A percentile compares a stretch with the other conserved stretches of the same genome.
phyloP scores from a whole-genome alignment of 2,797 vertebrate genomes.

The Danio aesculapii region DNA sequence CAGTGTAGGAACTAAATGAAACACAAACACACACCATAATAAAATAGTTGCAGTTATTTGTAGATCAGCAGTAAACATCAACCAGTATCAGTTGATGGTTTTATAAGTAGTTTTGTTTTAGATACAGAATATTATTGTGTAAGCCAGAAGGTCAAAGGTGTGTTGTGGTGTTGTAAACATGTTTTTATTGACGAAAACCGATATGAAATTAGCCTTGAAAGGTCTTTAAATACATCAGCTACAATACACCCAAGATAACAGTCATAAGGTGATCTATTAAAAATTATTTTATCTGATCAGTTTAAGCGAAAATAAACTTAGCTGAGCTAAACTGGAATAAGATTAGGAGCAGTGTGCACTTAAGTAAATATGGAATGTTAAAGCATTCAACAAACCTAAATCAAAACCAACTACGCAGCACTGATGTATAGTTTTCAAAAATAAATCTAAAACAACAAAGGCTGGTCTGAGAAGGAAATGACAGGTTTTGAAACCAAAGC shows the following conservation, averaged over 20 bases:
- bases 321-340: neutral
- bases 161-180: constrained; percentile 6
- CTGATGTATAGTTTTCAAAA: constrained; percentile 1
- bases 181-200: constrained; percentile 7
- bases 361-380: neutral
- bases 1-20: constrained; percentile 2
- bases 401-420: neutral
- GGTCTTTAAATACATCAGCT: constrained; percentile 16
- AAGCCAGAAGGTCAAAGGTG: constrained; percentile 25
- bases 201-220: neutral
- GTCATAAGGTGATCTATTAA: neutral
- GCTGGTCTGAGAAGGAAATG: constrained; percentile 30
- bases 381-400: constrained; percentile 15
- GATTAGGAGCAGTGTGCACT: constrained; percentile 8
- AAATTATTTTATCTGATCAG: neutral
- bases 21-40: neutral
- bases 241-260: neutral
- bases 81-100: neutral
- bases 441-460: constrained; percentile 1
- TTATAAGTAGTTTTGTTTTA: constrained; percentile 17
- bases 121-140: constrained; percentile 1
- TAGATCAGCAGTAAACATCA: neutral
- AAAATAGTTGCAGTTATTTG: neutral
- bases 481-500: constrained; percentile 11
- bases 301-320: constrained; percentile 7